Percentiles rank a stretch among this genome's conserved stretches.
These are phyloP conservation scores for Miltochrista miniata DNA, from an alignment of 2,888 invertebrate species.

Conservation along the genomic window DNA sequence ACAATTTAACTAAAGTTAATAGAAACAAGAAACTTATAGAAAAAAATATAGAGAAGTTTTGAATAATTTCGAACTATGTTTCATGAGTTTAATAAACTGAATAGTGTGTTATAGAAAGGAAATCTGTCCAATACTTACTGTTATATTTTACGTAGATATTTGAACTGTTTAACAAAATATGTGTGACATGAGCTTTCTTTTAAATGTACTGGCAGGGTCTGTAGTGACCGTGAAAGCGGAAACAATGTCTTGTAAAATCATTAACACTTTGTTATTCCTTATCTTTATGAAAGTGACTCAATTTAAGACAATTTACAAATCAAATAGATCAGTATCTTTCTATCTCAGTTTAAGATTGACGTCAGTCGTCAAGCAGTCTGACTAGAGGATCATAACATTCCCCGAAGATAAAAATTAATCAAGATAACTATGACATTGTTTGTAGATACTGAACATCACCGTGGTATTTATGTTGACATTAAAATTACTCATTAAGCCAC, in stretches of 20 bases:
- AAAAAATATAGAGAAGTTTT: too few species aligned
- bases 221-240: too few species aligned
- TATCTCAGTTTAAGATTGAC: slow-evolving; percentile 3
- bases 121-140: too few species aligned
- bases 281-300: background rate
- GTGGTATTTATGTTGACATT: slow-evolving; percentile 17
- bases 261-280: background rate
- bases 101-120: too few species aligned
- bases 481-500: slow-evolving; percentile 15
- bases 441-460: slow-evolving; percentile 19
- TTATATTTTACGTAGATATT: too few species aligned
- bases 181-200: too few species aligned
- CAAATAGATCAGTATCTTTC: background rate
- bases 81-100: too few species aligned
- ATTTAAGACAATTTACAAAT: background rate
- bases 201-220: too few species aligned
- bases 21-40: background rate
- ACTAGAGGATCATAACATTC: slow-evolving; percentile 27
- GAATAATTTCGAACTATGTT: too few species aligned
- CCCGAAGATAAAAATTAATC: slow-evolving; percentile 41
- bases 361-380: slow-evolving; percentile 49
- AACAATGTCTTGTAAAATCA: background rate
- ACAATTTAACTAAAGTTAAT: background rate
- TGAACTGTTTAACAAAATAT: too few species aligned
- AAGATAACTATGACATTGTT: slow-evolving; percentile 38